Conservation (phyloP, 2,113 vertebrate species). For the Heptranchias perlo region DNA sequence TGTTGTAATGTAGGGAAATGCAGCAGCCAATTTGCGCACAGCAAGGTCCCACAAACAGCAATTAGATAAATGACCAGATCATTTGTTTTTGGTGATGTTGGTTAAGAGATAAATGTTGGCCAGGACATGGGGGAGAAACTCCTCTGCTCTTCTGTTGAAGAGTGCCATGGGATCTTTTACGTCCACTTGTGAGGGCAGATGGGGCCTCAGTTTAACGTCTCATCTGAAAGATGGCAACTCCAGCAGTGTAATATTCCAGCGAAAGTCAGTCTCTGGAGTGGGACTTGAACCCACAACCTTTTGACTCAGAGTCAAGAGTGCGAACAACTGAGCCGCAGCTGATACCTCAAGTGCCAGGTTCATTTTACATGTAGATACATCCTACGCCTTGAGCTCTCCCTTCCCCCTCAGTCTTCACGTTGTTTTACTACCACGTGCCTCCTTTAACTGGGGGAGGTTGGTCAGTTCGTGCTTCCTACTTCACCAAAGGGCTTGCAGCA, state of each 20-base stretch:
- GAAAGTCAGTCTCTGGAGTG: neutral
- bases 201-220: neutral
- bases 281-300: neutral
- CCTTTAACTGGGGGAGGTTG: neutral
- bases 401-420: neutral
- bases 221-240: no score
- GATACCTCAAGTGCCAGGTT: neutral
- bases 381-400: neutral
- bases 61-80: neutral
- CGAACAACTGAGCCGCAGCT: neutral
- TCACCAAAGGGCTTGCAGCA: neutral
- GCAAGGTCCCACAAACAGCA: neutral
- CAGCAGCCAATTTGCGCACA: neutral
- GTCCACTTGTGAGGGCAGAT: no score
- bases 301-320: neutral
- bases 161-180: no score
- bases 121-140: no score
- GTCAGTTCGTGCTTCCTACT: neutral
- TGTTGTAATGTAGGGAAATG: neutral
- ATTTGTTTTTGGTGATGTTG: neutral
- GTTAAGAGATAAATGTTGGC: no score
- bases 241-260: neutral
- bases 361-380: neutral
- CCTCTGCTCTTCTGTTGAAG: no score
- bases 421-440: neutral